These are phyloP conservation scores for Drosophila birchii DNA, from an alignment of 2,888 invertebrate species.

Conservation along the genomic window DNA sequence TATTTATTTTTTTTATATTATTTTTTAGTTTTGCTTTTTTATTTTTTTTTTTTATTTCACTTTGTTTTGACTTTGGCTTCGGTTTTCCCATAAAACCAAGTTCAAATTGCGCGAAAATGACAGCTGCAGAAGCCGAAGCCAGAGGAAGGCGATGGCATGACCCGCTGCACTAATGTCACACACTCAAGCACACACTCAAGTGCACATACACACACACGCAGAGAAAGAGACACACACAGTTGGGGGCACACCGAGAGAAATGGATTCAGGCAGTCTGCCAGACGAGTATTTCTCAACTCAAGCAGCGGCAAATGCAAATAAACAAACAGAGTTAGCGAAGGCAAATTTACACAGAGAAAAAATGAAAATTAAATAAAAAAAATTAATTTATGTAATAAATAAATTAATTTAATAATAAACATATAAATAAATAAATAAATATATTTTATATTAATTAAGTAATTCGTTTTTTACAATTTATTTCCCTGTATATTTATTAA, in stretches of 20 bases:
- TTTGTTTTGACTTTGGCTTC: conserved; percentile 52
- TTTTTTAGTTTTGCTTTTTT: background rate
- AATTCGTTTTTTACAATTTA: too few relatives aligned
- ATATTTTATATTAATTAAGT: too few relatives aligned
- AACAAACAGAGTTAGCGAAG: conserved; percentile 63
- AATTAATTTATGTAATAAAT: background rate
- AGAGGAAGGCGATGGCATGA: conserved; percentile 47
- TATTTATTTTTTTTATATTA: too few relatives aligned
- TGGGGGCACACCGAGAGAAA: conserved; percentile 18
- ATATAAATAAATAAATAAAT: too few relatives aligned
- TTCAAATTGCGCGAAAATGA: conserved; percentile 54
- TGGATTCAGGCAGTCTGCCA: conserved; percentile 26
- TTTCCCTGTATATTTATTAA: too few relatives aligned
- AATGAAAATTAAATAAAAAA: background rate
- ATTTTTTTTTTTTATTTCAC: background rate
- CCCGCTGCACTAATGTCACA: conserved; percentile 68
- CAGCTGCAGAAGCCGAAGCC: conserved; percentile 13
- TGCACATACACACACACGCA: conserved; percentile 16
- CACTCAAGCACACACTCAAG: conserved; percentile 29
- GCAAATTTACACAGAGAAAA: conserved; percentile 14
- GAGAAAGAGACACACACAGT: conserved; percentile 6
- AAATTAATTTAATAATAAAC: too few relatives aligned
- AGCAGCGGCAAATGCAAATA: conserved; percentile 68
- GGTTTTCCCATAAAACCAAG: conserved; percentile 50
- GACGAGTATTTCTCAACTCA: conserved; percentile 58